Evolutionary conservation across 2,888 invertebrate genomes (phyloP), one percentile per base, ranked within the genome.

Genomic region (Heliconius charithonia): DNA sequence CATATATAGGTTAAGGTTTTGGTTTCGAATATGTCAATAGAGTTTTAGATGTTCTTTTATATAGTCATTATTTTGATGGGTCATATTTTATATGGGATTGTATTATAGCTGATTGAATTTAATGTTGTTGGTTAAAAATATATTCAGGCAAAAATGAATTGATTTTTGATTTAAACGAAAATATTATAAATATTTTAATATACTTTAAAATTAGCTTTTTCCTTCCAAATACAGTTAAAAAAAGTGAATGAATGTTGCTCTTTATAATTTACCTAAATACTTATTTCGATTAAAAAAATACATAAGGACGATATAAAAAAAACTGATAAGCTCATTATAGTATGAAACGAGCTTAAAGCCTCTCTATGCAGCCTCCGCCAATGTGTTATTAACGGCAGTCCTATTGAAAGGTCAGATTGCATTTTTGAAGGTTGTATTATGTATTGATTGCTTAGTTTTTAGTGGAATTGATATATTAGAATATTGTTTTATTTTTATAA

Each of bases 351-450:
- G 71, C 71, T n/a, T 72, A 72, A 72, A 72, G 56, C 71, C 56
- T 59, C 71, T 16, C 71, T 59, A 56, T n/a, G 71, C 71, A 72
- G 56, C n/a, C 56, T 56, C 56, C 19, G 13, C n/a, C 67, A 56
- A n/a, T 72, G 71, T 56, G 71, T 72, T 72, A 72, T 72, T 56
- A 72, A 72, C 56, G 71, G 71, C 71, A 56, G 71, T 56, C 32
- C 71, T 56, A 72, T 59, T 72, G 71, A 32, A 59, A 72, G 71
- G 71, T 72, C 56, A 72, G 56, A 72, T 32, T 72, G 71, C 71
- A 72, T 56, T n/a, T 16, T 72, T 72, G 71, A 72, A 56, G 51
- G 56, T 72, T 72, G 7, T 56, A 32, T 59, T 72, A 56, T 56
- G n/a, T 72, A 72, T 59, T 56, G 29, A 72, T 72, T n/a, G 32